Conservation (phyloP, 2,888 invertebrate genomes). For the Thelaira solivaga region DNA sequence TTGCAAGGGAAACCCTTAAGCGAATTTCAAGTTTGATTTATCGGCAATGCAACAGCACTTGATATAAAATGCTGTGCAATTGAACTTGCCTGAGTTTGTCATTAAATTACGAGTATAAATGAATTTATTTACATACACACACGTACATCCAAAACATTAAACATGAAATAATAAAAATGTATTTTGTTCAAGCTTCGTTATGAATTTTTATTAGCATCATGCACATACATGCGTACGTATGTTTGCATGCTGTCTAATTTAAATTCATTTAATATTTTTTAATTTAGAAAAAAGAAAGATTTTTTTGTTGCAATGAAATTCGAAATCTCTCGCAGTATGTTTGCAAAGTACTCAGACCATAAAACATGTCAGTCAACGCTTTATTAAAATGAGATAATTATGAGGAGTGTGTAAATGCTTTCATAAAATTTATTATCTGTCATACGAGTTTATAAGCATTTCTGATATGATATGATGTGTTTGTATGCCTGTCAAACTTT, state of each 20-base stretch:
- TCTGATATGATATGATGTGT: too few relatives aligned
- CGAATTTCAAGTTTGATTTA: too few relatives aligned
- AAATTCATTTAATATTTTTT: not conserved
- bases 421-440: slow-evolving; percentile 40
- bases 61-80: not conserved
- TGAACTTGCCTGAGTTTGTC: not conserved
- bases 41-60: too few relatives aligned
- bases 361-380: slow-evolving; percentile 53
- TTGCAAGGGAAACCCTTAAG: too few relatives aligned
- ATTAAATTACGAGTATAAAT: too few relatives aligned
- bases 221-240: too few relatives aligned
- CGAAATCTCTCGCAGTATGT: slow-evolving; percentile 13
- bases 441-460: slow-evolving; percentile 22
- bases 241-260: not conserved
- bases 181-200: not conserved
- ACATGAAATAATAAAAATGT: not conserved
- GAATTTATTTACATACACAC: too few relatives aligned
- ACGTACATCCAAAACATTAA: not conserved
- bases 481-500: too few relatives aligned
- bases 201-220: slow-evolving; percentile 6
- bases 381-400: slow-evolving; percentile 15
- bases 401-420: not conserved
- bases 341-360: slow-evolving; percentile 28
- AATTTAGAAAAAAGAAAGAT: not conserved
- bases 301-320: not conserved